Conservation (phyloP, 2,888 invertebrate genomes). For the Platycheirus rosarum region DNA sequence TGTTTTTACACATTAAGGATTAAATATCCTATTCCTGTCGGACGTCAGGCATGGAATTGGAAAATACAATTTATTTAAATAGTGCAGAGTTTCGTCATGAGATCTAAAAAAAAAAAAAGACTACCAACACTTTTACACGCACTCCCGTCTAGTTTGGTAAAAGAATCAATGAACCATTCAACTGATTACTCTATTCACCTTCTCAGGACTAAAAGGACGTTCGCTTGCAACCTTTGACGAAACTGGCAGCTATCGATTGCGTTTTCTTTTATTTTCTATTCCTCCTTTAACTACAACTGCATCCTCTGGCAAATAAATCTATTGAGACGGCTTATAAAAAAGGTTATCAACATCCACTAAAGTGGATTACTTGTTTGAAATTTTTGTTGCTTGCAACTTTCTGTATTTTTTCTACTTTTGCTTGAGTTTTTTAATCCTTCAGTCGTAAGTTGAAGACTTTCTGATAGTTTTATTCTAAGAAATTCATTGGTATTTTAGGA, state of each 20-base stretch:
- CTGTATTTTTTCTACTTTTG: neutral
- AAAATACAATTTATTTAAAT: too few relatives aligned
- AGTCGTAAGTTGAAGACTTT: too few relatives aligned
- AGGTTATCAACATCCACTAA: conserved; percentile 61
- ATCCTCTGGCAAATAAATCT: conserved; percentile 54
- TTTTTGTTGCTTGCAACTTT: conserved; percentile 23
- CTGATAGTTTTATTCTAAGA: too few relatives aligned
- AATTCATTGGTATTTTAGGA: too few relatives aligned
- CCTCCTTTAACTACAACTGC: too few relatives aligned
- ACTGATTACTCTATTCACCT: conserved; percentile 51
- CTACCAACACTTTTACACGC: too few relatives aligned
- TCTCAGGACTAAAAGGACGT: conserved; percentile 13
- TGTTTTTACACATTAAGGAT: too few relatives aligned
- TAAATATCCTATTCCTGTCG: too few relatives aligned
- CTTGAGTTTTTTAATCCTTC: neutral
- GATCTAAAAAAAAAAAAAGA: too few relatives aligned
- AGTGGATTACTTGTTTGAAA: conserved; percentile 67
- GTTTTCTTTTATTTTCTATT: conserved; percentile 19
- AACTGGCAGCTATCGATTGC: conserved; percentile 1
- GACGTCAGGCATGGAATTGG: too few relatives aligned
- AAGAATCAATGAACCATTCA: conserved; percentile 54
- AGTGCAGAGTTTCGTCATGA: too few relatives aligned
- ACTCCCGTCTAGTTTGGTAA: neutral
- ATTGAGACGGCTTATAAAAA: conserved; percentile 66
- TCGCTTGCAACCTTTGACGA: conserved; percentile 16